phyloP scores from a whole-genome alignment of 2,888 invertebrate genomes.

The Rhyacophila evoluta region DNA sequence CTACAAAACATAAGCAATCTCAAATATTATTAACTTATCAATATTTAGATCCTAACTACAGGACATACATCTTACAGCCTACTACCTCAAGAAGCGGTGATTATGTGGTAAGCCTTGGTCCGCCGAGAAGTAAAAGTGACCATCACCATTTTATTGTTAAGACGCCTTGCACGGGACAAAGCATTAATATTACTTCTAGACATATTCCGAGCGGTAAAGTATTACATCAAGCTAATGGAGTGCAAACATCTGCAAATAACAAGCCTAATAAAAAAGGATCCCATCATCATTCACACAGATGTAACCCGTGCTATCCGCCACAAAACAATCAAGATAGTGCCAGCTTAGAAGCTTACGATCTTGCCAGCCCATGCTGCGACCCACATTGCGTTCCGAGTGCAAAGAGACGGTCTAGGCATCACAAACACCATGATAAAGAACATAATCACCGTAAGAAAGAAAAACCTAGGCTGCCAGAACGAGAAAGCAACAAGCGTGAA shows the following conservation, averaged over 20 bases:
- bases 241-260: slow-evolving; percentile 61
- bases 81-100: slow-evolving; percentile 74
- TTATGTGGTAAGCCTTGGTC: slow-evolving; percentile 79
- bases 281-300: slow-evolving; percentile 70
- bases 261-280: slow-evolving; percentile 32
- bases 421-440: slow-evolving; percentile 70
- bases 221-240: slow-evolving; percentile 49
- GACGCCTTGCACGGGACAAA: slow-evolving; percentile 57
- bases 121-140: slow-evolving; percentile 75
- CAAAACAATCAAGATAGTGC: slow-evolving; percentile 77
- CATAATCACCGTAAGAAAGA: slow-evolving; percentile 53
- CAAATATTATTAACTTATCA: slow-evolving; percentile 69
- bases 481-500: slow-evolving; percentile 59
- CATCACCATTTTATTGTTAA: slow-evolving; percentile 78
- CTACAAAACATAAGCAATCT: slow-evolving; percentile 58
- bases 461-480: slow-evolving; percentile 25
- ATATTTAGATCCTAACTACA: slow-evolving; percentile 79
- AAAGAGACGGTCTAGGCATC: slow-evolving; percentile 66
- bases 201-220: slow-evolving; percentile 33
- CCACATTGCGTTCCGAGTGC: slow-evolving; percentile 84
- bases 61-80: slow-evolving; percentile 77
- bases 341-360: slow-evolving; percentile 86
- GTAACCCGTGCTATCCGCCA: slow-evolving; percentile 79
- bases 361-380: slow-evolving; percentile 89
- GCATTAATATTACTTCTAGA: slow-evolving; percentile 58